phyloP scores from a whole-genome alignment of 2,113 vertebrate species.

The Callionymus lyra region DNA sequence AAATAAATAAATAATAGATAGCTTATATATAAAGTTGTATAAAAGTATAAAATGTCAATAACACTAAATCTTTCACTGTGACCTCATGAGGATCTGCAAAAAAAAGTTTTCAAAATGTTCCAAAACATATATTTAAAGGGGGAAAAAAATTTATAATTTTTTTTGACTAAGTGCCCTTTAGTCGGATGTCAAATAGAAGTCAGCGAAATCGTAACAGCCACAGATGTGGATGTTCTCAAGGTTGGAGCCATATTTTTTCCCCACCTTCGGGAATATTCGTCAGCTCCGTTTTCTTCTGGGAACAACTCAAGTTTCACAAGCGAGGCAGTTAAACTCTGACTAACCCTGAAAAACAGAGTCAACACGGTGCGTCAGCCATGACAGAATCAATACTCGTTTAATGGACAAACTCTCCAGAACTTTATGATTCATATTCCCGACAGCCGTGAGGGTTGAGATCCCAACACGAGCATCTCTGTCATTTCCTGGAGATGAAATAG shows the following conservation, averaged over 20 bases:
- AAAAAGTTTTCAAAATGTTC: no score
- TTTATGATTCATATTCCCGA: constrained; percentile 7
- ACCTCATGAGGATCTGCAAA: no score
- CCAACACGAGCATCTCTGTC: constrained; percentile 12
- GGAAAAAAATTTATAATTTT: no score
- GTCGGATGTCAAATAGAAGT: no score
- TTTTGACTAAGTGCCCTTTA: no score
- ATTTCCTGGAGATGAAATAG: constrained; percentile 11
- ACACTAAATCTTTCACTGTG: no score
- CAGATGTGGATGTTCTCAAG: not conserved
- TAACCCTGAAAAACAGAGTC: constrained; percentile 34
- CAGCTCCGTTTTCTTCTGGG: constrained; percentile 15
- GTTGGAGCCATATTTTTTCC: constrained; percentile 1
- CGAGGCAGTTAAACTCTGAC: constrained; percentile 5
- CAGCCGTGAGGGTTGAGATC: constrained; percentile 6
- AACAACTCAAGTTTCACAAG: constrained; percentile 17
- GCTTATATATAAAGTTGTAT: no score
- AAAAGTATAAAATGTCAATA: no score
- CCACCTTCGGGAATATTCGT: constrained; percentile 25
- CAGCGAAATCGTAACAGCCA: no score
- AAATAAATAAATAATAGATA: no score
- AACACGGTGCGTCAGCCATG: constrained; percentile 28
- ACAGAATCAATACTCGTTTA: constrained; percentile 26
- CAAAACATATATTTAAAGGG: no score
- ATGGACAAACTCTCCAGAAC: constrained; percentile 23